phyloP scores from a whole-genome alignment of 2,888 invertebrate species.

The Invenusta paracnida region DNA sequence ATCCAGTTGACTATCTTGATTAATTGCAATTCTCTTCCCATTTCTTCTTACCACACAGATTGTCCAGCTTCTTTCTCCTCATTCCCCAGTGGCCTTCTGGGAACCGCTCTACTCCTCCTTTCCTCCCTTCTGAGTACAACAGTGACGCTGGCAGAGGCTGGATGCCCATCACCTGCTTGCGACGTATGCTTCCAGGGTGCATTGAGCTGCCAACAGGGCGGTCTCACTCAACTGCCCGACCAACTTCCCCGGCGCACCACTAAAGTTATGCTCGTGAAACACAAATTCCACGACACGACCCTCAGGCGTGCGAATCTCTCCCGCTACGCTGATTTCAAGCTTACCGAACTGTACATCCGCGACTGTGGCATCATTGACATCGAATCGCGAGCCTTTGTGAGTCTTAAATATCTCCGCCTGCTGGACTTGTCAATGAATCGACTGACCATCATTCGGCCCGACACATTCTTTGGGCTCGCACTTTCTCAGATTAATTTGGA shows the following conservation, averaged over 20 bases:
- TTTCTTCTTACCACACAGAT: too few species aligned
- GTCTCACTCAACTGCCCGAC: not conserved
- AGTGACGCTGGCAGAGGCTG: not conserved
- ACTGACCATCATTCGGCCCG: not conserved
- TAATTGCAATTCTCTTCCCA: too few species aligned
- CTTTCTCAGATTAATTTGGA: not conserved
- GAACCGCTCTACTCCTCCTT: too few species aligned
- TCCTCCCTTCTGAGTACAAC: too few species aligned
- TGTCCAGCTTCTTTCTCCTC: too few species aligned
- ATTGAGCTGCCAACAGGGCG: not conserved
- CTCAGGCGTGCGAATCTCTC: conserved; percentile 7
- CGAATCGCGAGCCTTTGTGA: not conserved
- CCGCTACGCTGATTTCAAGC: not conserved
- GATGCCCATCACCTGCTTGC: not conserved
- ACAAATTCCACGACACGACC: not conserved
- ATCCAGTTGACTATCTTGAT: too few species aligned
- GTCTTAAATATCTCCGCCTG: not conserved
- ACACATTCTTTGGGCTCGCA: not conserved
- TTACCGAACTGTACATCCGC: too few species aligned
- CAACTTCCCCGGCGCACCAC: not conserved
- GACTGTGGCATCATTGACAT: not conserved
- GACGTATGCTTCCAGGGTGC: not conserved
- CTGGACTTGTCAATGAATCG: conserved; percentile 12
- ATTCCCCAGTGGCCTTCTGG: too few species aligned
- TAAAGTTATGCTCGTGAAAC: not conserved